Evolutionary conservation across 2,888 invertebrate species (phyloP).

Genomic region (Agriopis aurantiaria): DNA sequence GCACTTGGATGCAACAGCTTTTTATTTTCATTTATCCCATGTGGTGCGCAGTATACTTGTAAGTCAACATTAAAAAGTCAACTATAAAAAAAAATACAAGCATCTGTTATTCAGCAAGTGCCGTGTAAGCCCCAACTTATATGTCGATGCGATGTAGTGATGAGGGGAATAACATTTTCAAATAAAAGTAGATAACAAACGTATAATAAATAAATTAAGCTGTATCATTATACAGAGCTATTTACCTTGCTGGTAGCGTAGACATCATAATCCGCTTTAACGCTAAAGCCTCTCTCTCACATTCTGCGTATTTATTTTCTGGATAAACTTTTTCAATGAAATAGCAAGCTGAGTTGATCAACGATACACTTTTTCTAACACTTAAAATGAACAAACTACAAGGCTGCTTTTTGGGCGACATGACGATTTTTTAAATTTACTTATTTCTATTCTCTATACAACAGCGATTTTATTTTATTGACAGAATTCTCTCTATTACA

Average conservation of each 20-base stretch:
- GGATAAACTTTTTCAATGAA: slow-evolving; percentile 75
- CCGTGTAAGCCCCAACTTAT: not conserved
- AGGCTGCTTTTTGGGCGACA: slow-evolving; percentile 82
- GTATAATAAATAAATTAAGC: slow-evolving; percentile 14
- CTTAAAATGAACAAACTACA: slow-evolving; percentile 74
- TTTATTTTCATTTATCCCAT: too few species aligned
- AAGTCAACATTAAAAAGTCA: too few species aligned
- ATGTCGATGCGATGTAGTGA: not conserved
- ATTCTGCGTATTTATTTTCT: slow-evolving; percentile 69
- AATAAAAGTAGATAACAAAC: not conserved
- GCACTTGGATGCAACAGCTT: too few species aligned
- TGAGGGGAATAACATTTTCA: not conserved
- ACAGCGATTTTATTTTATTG: not conserved
- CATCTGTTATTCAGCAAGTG: too few species aligned
- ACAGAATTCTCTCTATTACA: too few species aligned
- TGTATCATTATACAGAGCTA: not conserved
- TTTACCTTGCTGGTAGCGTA: slow-evolving; percentile 76
- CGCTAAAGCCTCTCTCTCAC: slow-evolving; percentile 67
- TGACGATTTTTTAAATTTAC: slow-evolving; percentile 45
- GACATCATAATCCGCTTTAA: slow-evolving; percentile 72
- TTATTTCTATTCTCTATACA: not conserved
- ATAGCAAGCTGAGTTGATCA: slow-evolving; percentile 79
- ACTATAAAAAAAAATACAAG: too few species aligned
- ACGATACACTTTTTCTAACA: slow-evolving; percentile 72
- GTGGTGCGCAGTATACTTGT: too few species aligned